phyloP scores from a whole-genome alignment of 2,888 invertebrate genomes.

The Rapana venosa region DNA sequence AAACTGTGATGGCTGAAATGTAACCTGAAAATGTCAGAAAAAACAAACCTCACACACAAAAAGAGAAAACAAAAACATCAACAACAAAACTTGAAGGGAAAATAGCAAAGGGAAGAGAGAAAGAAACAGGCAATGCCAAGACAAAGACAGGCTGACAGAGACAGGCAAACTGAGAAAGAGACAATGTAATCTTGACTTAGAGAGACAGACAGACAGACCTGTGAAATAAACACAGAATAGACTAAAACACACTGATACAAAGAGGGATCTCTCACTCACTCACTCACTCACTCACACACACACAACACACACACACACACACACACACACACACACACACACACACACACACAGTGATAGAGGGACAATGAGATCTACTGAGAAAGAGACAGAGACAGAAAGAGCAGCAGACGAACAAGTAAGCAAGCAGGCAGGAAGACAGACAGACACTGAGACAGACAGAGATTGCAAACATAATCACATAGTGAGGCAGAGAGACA shows the following conservation, averaged over 20 bases:
- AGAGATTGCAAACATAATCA: too few relatives aligned
- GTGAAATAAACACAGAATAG: too few relatives aligned
- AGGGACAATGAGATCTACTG: not conserved
- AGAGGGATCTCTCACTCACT: not conserved
- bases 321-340: conserved; percentile 20
- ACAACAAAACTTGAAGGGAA: not conserved
- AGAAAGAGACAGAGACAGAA: too few relatives aligned
- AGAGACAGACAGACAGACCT: not conserved
- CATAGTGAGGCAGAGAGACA: too few relatives aligned
- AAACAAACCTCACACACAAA: not conserved
- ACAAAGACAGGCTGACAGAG: not conserved
- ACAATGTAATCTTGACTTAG: not conserved
- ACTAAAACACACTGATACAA: not conserved
- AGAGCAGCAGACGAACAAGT: too few relatives aligned
- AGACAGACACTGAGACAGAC: too few relatives aligned
- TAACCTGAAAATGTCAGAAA: too few relatives aligned
- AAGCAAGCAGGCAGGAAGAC: too few relatives aligned
- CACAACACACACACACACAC: not conserved
- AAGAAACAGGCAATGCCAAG: not conserved
- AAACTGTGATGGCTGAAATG: too few relatives aligned
- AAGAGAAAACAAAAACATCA: not conserved
- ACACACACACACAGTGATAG: not conserved
- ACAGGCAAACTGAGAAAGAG: not conserved
- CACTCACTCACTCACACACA: not conserved
- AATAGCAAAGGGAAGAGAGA: too few relatives aligned